Evolutionary conservation across 2,797 vertebrate species (phyloP).

Genomic region (Enteromius mattozi): DNA sequence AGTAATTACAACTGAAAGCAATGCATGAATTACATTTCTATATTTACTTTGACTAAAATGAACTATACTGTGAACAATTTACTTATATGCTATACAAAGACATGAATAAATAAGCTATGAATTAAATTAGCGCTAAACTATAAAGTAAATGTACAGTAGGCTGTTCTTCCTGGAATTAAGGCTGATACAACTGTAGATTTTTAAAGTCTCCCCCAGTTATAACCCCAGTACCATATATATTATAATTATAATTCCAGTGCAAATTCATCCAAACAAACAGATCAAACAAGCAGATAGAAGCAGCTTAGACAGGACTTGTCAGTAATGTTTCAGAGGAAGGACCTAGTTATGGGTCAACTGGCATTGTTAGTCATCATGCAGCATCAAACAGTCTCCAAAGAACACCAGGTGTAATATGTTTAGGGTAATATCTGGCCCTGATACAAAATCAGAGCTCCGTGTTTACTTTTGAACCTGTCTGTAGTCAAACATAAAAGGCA

Average conservation of each 20-base stretch:
- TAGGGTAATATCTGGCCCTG: background rate
- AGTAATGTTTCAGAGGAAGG: background rate
- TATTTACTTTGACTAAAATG: background rate
- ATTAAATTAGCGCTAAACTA: too few relatives aligned
- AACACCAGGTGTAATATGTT: background rate
- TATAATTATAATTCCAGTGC: too few relatives aligned
- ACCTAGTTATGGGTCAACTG: background rate
- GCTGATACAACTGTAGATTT: background rate
- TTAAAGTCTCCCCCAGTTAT: background rate
- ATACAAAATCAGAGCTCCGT: background rate
- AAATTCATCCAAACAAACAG: background rate
- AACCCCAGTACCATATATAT: too few relatives aligned
- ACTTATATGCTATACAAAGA: too few relatives aligned
- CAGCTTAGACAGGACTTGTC: background rate
- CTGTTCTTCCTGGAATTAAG: background rate
- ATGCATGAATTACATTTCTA: background rate
- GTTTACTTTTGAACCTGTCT: slow-evolving; percentile 26
- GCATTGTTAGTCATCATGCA: background rate
- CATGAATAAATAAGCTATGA: background rate
- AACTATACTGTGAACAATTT: background rate
- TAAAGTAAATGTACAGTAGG: background rate
- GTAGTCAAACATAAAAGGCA: slow-evolving; percentile 40
- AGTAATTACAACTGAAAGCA: background rate
- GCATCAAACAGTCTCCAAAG: background rate
- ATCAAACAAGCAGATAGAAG: background rate